phyloP scores from a whole-genome alignment of 2,888 invertebrate species.

The Monochamus alternatus region DNA sequence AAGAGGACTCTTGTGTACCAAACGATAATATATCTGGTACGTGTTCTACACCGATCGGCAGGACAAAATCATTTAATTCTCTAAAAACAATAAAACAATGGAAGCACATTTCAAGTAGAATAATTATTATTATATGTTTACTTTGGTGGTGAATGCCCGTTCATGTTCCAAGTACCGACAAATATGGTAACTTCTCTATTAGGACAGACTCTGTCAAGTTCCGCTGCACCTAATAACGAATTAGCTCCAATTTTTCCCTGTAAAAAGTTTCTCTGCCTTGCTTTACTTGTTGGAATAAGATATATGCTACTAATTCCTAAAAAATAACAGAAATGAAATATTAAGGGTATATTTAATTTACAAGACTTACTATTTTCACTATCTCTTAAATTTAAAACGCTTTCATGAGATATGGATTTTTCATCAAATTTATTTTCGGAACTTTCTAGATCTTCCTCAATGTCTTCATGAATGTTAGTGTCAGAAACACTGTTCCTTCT shows the following conservation, averaged over 20 bases:
- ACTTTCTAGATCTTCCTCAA: slow-evolving; percentile 48
- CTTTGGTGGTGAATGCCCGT: slow-evolving; percentile 89
- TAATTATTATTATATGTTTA: slow-evolving; percentile 65
- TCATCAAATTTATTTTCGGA: slow-evolving; percentile 61
- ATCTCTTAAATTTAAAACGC: slow-evolving; percentile 64
- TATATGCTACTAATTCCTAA: slow-evolving; percentile 68
- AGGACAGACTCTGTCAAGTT: slow-evolving; percentile 90
- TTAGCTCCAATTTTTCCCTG: slow-evolving; percentile 87
- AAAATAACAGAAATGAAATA: slow-evolving; percentile 7
- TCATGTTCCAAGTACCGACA: slow-evolving; percentile 98
- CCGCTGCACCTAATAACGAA: slow-evolving; percentile 87
- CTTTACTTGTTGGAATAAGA: slow-evolving; percentile 87
- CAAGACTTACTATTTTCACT: slow-evolving; percentile 43
- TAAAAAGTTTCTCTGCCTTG: slow-evolving; percentile 86
- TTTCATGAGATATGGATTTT: slow-evolving; percentile 68
- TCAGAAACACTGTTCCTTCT: slow-evolving; percentile 68
- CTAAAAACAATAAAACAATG: slow-evolving; percentile 70
- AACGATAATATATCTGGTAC: slow-evolving; percentile 94
- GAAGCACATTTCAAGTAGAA: background rate
- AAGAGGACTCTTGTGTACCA: slow-evolving; percentile 94
- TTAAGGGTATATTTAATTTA: background rate
- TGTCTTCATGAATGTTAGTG: slow-evolving; percentile 60
- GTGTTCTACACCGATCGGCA: slow-evolving; percentile 88
- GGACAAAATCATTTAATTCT: slow-evolving; percentile 90
- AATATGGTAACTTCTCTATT: slow-evolving; percentile 89